Base-by-base conservation (phyloP, 2,888 invertebrate genomes). In the Cylindroiulus punctatus region DNA sequence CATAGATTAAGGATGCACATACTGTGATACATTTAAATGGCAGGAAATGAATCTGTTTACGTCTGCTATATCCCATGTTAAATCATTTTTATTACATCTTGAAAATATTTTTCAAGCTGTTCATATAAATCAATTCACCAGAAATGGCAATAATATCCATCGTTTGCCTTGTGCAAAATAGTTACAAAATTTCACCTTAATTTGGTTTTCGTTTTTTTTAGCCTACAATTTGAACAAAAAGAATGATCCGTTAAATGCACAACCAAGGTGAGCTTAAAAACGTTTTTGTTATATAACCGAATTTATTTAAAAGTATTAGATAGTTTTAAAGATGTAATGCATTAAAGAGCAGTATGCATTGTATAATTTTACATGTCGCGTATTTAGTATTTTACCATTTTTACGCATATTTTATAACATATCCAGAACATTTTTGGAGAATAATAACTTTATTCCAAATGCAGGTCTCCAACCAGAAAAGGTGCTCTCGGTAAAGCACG, bases 221-320 rank as follows among this genome's bases (percentile, higher is more conserved):
- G 76, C 76, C 17, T 76, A 76, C 30, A 76, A 76, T 76, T 30
- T 76, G 76, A 76, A 76, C 76, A 76, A 76, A 30, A 76, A 76
- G 76, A 26, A 76, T 17, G 76, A 76, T 76, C 12, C 76, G 10
- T 76, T 76, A 76, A 76, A 76, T 76, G 76, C 30, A 30, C 30
- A 76, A 30, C 8, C 30, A 14, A 30, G 76, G 76, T 76, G 14
- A 76, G 76, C 30, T 76, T 36, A 36, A 36, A 7, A 36, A 36
- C 36, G 7, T 36, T 36, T 36, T 36, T 36, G 7, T 36, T 36
- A 36, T 36, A 4, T 36, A 36, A 36, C 7, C 36, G 3, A 2
- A 36, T 36, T 36, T 36, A 36, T 36, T n/a, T n/a, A n/a, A n/a
- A n/a, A n/a, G n/a, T n/a, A n/a, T n/a, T n/a, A n/a, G n/a, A n/a